Evolutionary conservation across 2,888 invertebrate genomes (phyloP), one percentile per base, ranked within the genome.

Genomic region (Alsophila aescularia): DNA sequence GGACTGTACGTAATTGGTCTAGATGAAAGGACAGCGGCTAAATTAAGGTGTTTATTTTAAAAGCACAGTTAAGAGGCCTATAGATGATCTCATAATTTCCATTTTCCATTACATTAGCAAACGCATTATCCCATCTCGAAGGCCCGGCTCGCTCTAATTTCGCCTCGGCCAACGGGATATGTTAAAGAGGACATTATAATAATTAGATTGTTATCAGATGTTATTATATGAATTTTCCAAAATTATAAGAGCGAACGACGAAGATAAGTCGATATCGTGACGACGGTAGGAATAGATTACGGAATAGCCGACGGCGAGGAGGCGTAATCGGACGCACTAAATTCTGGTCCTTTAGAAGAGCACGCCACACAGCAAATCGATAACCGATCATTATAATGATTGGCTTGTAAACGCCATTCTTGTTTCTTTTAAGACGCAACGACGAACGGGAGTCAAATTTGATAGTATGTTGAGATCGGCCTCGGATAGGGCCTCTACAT

Each of bases 141-240:
- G 75, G 73, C 72, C 69, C 77, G 73, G 71, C 82, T 73, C 81
- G 80, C 77, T 82, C 86, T 81, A 87, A 90, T 88, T 88, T 87
- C 62, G 79, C 72, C 68, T 73, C 73, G 71, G 68, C 77, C 79
- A 84, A 87, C 85, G 85, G 86, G 83, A 87, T 89, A 90, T 90
- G 87, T 87, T 90, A 90, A 90, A 87, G 79, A 90, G 90, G 85
- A 87, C 87, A 90, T 90, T 90, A 90, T 88, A 87, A 90, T 89
- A 90, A 90, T 90, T 87, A 88, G 88, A 90, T 89, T 85, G 88
- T 89, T 90, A 90, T 90, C 89, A 87, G 87, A 88, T 83, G 77
- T 89, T 90, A 90, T 90, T 88, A 89, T 89, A 89, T 81, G 87
- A 87, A 90, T 88, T 90, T 89, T 77, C 80, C 78, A 82, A 88